Percentiles rank a stretch among this genome's conserved stretches.
Evolutionary conservation across 2,113 vertebrate genomes (phyloP).

Genomic region (Ivindomyrus marchei): DNA sequence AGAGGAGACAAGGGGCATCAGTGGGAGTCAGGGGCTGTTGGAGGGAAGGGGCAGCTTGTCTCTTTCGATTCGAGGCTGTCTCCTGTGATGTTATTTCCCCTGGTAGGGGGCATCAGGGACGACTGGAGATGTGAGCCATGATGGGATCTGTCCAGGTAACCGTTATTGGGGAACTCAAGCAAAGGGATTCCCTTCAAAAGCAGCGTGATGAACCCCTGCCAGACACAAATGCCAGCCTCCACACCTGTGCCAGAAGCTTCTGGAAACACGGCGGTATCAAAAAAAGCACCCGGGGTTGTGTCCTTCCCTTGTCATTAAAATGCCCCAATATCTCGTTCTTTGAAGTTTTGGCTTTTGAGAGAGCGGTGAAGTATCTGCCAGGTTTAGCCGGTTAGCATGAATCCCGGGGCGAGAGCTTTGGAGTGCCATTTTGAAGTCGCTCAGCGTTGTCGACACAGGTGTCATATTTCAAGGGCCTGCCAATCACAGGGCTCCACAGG

Average conservation of each 20-base stretch:
- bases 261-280: not conserved
- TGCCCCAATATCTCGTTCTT: not conserved
- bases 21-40: not conserved
- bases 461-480: not conserved
- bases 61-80: not conserved
- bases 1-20: not conserved
- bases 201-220: not conserved
- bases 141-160: not conserved
- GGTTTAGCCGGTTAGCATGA: not conserved
- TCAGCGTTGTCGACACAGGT: not conserved
- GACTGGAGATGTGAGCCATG: not conserved
- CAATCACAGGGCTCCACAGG: not conserved
- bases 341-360: not conserved
- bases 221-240: not conserved
- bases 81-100: not conserved
- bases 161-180: not conserved
- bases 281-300: not conserved
- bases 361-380: not conserved
- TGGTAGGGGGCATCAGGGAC: not conserved
- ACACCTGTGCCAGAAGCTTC: not conserved
- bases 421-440: not conserved
- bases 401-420: not conserved
- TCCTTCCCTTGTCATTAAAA: not conserved
- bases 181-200: not conserved
- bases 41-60: not conserved